Conservation (phyloP, 2,113 vertebrate species). For the Origma solitaria region DNA sequence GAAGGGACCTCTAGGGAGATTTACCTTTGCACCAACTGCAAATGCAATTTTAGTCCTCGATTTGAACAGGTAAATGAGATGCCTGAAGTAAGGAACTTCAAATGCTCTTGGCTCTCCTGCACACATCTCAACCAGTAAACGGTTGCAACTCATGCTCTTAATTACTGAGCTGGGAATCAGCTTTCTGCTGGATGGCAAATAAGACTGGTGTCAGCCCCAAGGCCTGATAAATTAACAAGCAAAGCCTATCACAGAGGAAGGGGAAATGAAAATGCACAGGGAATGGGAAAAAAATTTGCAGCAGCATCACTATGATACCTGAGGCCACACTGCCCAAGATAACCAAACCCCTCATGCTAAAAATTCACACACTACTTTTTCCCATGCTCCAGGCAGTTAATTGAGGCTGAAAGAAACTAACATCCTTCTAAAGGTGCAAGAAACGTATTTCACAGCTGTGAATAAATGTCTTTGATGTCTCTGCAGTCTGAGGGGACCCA, state of each 20-base stretch:
- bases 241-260: background rate
- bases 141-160: background rate
- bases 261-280: background rate
- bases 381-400: background rate
- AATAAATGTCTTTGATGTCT: background rate
- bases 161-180: background rate
- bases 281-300: background rate
- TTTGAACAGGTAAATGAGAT: background rate
- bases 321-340: background rate
- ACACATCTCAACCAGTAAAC: background rate
- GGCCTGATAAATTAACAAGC: background rate
- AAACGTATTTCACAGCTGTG: background rate
- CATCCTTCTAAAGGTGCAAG: background rate
- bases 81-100: constrained; percentile 21
- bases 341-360: accelerated
- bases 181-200: background rate
- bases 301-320: background rate
- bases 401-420: background rate
- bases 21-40: background rate
- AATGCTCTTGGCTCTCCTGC: background rate
- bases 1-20: background rate
- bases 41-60: background rate
- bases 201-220: background rate
- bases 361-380: background rate
- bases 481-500: background rate